Base-by-base conservation (phyloP, 2,888 invertebrate genomes). In the Heliconius erato region DNA sequence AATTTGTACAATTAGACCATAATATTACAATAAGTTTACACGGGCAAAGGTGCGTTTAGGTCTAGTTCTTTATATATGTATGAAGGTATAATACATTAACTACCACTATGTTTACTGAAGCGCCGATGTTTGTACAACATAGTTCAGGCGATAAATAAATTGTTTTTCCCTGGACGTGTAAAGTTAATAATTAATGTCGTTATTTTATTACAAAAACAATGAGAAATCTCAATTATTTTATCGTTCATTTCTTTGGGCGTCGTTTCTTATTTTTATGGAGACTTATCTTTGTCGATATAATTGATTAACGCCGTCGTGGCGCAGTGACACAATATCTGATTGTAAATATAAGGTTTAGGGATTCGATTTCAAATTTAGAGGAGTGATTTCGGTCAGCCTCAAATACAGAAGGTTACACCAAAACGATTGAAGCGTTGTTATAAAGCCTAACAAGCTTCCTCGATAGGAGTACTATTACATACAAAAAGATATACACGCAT, bases 101-200 rank as follows among this genome's bases (percentile, higher is more conserved):
- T 26, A 19, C 28, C 28, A 32, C 28, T 54, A n/a, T 72, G 23
- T 76, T 59, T 76, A n/a, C 74, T 54, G 74, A 76, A 59, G 23
- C 14, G 35, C 74, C 35, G 16, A 2, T 76, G 59, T 59, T 76
- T n/a, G 23, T 32, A n/a, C 74, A 59, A 59, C 63, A 63, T 3
- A 76, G 32, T 76, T 59, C 35, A 35, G 32, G 23, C 59, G 35
- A 59, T 32, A 35, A 14, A 76, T 76, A 63, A 59, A 76, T 76
- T 76, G 74, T 59, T 76, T 54, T 76, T 76, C 74, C 74, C 69
- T 19, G 16, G 69, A 49, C 54, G 54, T 69, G 19, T 19, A 23
- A 49, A 68, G 49, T 28, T 68, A 77, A 32, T 26, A 49, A 44
- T 23, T 79, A 44, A 14, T 69, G 23, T 71, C 26, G 14, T 40